Conservation (phyloP, 2,888 invertebrate species). For the Thereva nobilitata region DNA sequence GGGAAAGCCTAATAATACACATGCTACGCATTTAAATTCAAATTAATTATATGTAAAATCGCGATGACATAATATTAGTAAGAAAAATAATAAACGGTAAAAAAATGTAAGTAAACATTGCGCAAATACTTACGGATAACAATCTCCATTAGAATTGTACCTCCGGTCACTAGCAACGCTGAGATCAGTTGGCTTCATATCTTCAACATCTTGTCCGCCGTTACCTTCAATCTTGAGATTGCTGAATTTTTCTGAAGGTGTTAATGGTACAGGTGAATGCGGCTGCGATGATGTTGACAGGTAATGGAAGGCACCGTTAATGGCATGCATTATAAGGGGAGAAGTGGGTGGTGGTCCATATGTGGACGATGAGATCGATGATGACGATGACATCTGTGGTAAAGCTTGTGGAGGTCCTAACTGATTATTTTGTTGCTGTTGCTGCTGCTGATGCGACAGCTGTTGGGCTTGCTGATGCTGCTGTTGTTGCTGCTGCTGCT, state of each 20-base stretch:
- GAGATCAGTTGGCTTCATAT: constrained; percentile 71
- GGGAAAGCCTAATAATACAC: too few relatives aligned
- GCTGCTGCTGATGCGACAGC: constrained; percentile 48
- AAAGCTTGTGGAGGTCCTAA: constrained; percentile 49
- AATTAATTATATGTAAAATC: too few relatives aligned
- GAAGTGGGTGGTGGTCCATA: constrained; percentile 57
- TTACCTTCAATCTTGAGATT: constrained; percentile 52
- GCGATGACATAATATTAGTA: too few relatives aligned
- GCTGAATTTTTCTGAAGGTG: constrained; percentile 54
- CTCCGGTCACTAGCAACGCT: constrained; percentile 58
- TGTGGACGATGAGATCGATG: constrained; percentile 52
- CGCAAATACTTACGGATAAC: constrained; percentile 55
- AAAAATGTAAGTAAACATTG: constrained; percentile 6
- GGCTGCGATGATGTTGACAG: constrained; percentile 53
- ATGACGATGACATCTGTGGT: constrained; percentile 45
- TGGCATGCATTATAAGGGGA: constrained; percentile 57
- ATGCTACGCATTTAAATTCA: too few relatives aligned
- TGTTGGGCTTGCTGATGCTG: constrained; percentile 49
- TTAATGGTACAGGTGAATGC: constrained; percentile 53
- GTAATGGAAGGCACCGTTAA: constrained; percentile 57
- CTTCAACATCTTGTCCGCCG: constrained; percentile 58
- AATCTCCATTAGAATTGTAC: constrained; percentile 49
- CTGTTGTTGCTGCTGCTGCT: constrained; percentile 28
- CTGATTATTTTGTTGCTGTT: constrained; percentile 43
- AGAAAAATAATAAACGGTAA: background rate